Base-by-base conservation (phyloP, 2,888 invertebrate genomes). In the Stenoptilia bipunctidactyla region DNA sequence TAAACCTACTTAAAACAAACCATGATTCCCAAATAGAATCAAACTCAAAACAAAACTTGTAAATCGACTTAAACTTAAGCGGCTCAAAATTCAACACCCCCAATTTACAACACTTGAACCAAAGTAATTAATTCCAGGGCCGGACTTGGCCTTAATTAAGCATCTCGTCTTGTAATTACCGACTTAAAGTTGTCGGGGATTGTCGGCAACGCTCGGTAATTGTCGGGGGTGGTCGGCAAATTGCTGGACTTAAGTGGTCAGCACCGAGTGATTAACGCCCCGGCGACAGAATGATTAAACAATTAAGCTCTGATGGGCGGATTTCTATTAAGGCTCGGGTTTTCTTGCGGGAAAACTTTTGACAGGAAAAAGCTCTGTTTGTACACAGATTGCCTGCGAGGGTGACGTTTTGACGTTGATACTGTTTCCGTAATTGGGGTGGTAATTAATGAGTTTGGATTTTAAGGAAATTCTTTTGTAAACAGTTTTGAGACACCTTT, bases 101-200 rank as follows among this genome's bases (percentile, higher is more conserved):
- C 51, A 53, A 51, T 52, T 44, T 47, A n/a, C 50, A 50, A 12
- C 30, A 50, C 51, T 54, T 49, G 48, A 53, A 52, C 48, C 54
- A 55, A 30, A 66, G 61, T 72, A 79, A 82, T 82, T 82, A 82
- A 82, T 76, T 68, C 70, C 52, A 2, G 4, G n/a, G 30, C 3
- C 30, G 12, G 30, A 4, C n/a, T 30, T 30, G 6, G 30, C 30
- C 30, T 30, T 80, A 83, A 83, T 83, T 83, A 83, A 79, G 69
- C 79, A 80, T 75, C 71, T 70, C 75, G 73, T 74, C 79, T 72
- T 80, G 77, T 83, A 80, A 83, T 83, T 82, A 82, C 70, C 53
- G 36, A 40, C 42, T 45, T 41, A 42, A 65, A 60, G 52, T 66
- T 63, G 59, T 61, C 68, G 66, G 66, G 56, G 59, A 61, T 65